phyloP scores from a whole-genome alignment of 2,797 vertebrate genomes.

The Neosilurus hyrtlii region DNA sequence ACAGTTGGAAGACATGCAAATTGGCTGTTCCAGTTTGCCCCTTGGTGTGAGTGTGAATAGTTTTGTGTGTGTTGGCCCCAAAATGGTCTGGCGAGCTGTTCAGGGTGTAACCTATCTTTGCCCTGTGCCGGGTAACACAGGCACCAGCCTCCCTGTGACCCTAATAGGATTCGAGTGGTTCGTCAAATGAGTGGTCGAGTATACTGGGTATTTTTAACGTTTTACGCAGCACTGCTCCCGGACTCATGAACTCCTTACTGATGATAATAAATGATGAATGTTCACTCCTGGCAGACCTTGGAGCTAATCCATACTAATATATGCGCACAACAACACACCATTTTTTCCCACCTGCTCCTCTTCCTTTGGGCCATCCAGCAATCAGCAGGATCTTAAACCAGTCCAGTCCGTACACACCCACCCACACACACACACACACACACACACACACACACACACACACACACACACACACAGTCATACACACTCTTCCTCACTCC shows the following conservation, averaged over 20 bases:
- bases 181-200: no score
- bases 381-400: constrained; percentile 48
- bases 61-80: no score
- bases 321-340: constrained; percentile 48
- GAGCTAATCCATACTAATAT: constrained; percentile 2
- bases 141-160: no score
- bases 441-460: constrained; percentile 30
- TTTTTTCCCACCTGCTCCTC: constrained; percentile 61
- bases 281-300: constrained; percentile 1
- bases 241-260: not conserved
- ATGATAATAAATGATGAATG: not conserved
- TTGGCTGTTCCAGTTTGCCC: no score
- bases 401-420: not conserved
- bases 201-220: not conserved
- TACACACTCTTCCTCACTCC: constrained; percentile 37
- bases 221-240: not conserved
- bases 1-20: no score
- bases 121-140: no score
- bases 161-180: no score
- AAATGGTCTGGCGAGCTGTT: no score
- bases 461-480: constrained; percentile 30
- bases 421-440: no score
- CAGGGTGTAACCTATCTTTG: no score
- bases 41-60: no score
- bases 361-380: constrained; percentile 45